phyloP scores from a whole-genome alignment of 2,888 invertebrate species.

The Aspidiotus rigidus region DNA sequence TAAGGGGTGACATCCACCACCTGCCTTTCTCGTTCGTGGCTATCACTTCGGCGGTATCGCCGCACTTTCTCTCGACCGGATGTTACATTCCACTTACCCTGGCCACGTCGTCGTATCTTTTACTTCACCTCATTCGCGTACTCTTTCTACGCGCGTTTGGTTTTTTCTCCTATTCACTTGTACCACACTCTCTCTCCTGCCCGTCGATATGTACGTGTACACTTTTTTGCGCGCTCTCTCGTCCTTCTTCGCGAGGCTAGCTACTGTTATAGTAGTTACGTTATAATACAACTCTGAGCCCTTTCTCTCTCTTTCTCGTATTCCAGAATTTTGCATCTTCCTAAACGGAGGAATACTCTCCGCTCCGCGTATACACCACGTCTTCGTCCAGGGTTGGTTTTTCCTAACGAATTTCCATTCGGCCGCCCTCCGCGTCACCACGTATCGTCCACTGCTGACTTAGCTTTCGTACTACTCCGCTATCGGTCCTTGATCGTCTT shows the following conservation, averaged over 20 bases:
- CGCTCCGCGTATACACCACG: conserved; percentile 17
- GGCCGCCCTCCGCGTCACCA: conserved; percentile 9
- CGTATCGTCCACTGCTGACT: conserved; percentile 31
- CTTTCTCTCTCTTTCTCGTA: background rate
- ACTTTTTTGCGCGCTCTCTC: background rate
- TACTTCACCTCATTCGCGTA: background rate
- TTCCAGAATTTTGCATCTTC: conserved; percentile 27
- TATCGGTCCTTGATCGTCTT: no score
- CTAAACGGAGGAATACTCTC: conserved; percentile 16
- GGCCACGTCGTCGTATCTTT: conserved; percentile 1
- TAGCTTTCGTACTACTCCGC: conserved; percentile 28
- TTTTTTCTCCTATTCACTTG: conserved; percentile 5
- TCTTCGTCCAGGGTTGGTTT: conserved; percentile 14
- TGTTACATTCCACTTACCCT: conserved; percentile 23
- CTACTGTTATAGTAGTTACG: background rate
- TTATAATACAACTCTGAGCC: background rate
- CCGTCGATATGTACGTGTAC: conserved; percentile 5
- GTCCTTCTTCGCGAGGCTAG: background rate
- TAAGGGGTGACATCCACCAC: conserved; percentile 25
- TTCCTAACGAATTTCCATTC: conserved; percentile 28
- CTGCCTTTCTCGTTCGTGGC: conserved; percentile 3
- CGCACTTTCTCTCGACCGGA: conserved; percentile 20
- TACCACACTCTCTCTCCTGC: background rate
- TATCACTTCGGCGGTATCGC: conserved; percentile 1
- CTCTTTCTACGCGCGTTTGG: conserved; percentile 2